These are phyloP conservation scores for Ormyrus pomaceus DNA, from an alignment of 2,888 invertebrate genomes.

Conservation along the genomic window DNA sequence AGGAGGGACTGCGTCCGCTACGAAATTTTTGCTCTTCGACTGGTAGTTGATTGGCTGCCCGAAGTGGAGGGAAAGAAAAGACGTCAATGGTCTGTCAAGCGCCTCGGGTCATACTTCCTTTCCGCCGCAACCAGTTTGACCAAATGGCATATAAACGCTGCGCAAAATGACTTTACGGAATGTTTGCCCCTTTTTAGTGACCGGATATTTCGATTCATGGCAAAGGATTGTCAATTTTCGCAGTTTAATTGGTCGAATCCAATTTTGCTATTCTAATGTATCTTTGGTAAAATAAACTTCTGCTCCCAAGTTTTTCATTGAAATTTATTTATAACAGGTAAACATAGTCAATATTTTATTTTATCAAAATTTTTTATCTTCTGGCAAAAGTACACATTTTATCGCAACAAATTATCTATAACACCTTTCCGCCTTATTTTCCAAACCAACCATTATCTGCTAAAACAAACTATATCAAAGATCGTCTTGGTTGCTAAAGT, in stretches of 20 bases:
- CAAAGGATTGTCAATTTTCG: constrained; percentile 19
- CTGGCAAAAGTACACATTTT: no score
- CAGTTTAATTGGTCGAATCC: background rate
- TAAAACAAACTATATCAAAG: no score
- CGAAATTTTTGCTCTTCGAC: constrained; percentile 10
- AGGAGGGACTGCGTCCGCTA: background rate
- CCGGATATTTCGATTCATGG: constrained; percentile 47
- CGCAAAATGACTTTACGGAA: constrained; percentile 41
- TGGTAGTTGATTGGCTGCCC: constrained; percentile 11
- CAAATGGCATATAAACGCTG: constrained; percentile 45
- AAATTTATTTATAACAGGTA: no score
- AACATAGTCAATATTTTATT: no score
- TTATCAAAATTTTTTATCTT: no score
- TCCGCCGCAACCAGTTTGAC: constrained; percentile 32
- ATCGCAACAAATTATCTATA: no score
- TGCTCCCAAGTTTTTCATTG: background rate
- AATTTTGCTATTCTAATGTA: background rate
- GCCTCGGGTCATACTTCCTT: constrained; percentile 35
- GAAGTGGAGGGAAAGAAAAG: constrained; percentile 22
- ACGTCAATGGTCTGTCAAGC: background rate
- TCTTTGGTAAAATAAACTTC: background rate
- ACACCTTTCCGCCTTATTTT: no score
- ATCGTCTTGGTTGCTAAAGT: no score
- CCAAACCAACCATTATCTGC: no score
- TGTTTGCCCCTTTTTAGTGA: constrained; percentile 25